These are phyloP conservation scores for Caenorhabditis plicata DNA, from an alignment of 2,888 invertebrate genomes.

Conservation along the genomic window DNA sequence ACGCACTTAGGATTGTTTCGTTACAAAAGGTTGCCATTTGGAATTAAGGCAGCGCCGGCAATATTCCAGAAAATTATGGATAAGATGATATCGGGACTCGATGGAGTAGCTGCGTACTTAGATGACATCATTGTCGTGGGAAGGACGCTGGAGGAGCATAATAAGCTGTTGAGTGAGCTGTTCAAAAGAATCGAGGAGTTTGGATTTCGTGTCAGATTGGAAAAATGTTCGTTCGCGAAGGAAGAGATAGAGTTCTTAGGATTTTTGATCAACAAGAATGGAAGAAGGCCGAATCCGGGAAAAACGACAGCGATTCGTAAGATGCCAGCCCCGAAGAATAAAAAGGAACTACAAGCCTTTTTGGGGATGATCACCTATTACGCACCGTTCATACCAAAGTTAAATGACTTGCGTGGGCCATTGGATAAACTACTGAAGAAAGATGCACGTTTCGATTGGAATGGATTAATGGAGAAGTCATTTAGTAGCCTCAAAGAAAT, in stretches of 20 bases:
- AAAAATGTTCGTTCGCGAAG: constrained; percentile 40
- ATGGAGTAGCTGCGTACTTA: constrained; percentile 27
- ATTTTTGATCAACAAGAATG: constrained; percentile 23
- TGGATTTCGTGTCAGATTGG: constrained; percentile 31
- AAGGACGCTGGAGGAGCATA: constrained; percentile 21
- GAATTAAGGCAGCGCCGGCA: constrained; percentile 41
- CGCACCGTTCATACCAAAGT: constrained; percentile 12
- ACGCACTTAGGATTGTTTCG: constrained; percentile 45
- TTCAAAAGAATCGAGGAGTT: constrained; percentile 24
- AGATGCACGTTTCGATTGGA: constrained; percentile 9
- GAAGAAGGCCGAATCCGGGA: constrained; percentile 20
- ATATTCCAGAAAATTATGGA: constrained; percentile 45
- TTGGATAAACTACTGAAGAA: constrained; percentile 5
- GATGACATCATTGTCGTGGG: constrained; percentile 42
- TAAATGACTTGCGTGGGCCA: constrained; percentile 7
- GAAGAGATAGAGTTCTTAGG: constrained; percentile 37
- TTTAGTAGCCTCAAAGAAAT: constrained; percentile 3
- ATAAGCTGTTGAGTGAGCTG: constrained; percentile 8
- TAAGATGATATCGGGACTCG: constrained; percentile 25
- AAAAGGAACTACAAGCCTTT: constrained; percentile 17
- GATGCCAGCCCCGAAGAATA: constrained; percentile 23
- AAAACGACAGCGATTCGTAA: constrained; percentile 24
- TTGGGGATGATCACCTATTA: constrained; percentile 31
- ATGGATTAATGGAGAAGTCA: not conserved
- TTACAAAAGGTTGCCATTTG: constrained; percentile 45